A percentile compares a stretch with the other conserved stretches of the same genome.
phyloP scores from a whole-genome alignment of 2,113 vertebrate species.

The Pica pica region DNA sequence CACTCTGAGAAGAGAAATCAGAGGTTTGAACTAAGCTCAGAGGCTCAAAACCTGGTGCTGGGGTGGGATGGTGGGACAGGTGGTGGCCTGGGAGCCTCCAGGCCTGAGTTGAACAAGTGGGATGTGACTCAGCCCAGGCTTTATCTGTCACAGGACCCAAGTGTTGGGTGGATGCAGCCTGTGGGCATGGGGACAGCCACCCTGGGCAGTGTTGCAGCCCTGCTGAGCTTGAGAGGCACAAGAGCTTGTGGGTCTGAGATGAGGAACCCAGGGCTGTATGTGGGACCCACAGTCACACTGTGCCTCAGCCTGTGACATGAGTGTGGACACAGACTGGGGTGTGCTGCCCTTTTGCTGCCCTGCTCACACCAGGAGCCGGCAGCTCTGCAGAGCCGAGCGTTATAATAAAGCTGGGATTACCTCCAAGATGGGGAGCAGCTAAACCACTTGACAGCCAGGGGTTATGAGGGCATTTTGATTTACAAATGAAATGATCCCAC shows the following conservation, averaged over 20 bases:
- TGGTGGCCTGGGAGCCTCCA: not conserved
- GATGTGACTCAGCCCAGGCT: not conserved
- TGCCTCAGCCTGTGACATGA: rapidly evolving
- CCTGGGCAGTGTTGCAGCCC: not conserved
- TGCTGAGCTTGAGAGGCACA: rapidly evolving
- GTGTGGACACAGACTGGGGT: not conserved
- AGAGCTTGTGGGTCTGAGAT: not conserved
- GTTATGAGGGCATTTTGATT: not conserved
- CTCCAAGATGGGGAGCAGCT: not conserved
- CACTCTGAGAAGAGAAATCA: not conserved
- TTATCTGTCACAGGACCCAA: not conserved
- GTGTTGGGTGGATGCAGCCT: not conserved
- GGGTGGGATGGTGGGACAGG: not conserved
- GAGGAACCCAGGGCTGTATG: not conserved
- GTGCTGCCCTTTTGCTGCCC: not conserved
- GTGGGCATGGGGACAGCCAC: not conserved
- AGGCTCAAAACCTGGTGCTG: not conserved
- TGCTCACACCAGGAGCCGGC: not conserved
- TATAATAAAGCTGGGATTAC: not conserved
- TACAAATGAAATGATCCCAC: not conserved
- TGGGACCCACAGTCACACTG: rapidly evolving
- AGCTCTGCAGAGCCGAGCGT: not conserved
- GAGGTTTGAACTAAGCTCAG: not conserved
- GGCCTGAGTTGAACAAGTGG: not conserved
- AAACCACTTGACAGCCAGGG: not conserved